Evolutionary conservation across 2,888 invertebrate genomes (phyloP).

Genomic region (Camponotus fellah): DNA sequence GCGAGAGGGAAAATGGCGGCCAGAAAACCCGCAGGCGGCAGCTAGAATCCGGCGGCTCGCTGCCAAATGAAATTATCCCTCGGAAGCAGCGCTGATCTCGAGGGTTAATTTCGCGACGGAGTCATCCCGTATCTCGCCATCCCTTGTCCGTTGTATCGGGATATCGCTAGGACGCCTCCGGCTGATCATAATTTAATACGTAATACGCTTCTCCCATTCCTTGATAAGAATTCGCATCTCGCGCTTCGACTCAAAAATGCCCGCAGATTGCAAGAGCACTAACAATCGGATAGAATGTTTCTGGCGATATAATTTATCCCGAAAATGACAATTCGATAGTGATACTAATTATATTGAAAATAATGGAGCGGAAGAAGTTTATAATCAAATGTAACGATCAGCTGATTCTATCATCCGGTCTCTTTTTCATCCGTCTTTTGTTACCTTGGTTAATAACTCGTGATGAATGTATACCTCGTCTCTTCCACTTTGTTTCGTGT

Average conservation of each 20-base stretch:
- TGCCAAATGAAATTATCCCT: constrained; percentile 83
- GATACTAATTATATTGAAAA: neutral
- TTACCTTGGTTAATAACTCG: constrained; percentile 85
- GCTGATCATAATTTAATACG: constrained; percentile 84
- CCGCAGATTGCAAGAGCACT: neutral
- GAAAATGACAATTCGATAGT: neutral
- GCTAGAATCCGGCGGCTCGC: constrained; percentile 65
- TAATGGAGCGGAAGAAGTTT: neutral
- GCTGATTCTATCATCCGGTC: constrained; percentile 84
- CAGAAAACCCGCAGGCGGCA: constrained; percentile 62
- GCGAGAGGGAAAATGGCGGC: constrained; percentile 59
- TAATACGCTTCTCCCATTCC: constrained; percentile 78
- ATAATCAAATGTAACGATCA: constrained; percentile 83
- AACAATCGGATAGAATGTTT: constrained; percentile 1
- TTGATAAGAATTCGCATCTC: constrained; percentile 74
- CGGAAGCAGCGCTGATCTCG: constrained; percentile 78
- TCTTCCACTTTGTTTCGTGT: constrained; percentile 63
- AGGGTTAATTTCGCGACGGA: constrained; percentile 77
- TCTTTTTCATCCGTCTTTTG: constrained; percentile 81
- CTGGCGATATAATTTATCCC: neutral
- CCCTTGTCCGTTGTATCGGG: constrained; percentile 67
- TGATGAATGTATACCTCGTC: constrained; percentile 84
- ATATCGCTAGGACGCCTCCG: constrained; percentile 78
- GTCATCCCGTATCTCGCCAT: constrained; percentile 76
- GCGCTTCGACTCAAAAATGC: neutral